These are phyloP conservation scores for Bombus turneri DNA, from an alignment of 1,140 invertebrate genomes.

Conservation along the genomic window DNA sequence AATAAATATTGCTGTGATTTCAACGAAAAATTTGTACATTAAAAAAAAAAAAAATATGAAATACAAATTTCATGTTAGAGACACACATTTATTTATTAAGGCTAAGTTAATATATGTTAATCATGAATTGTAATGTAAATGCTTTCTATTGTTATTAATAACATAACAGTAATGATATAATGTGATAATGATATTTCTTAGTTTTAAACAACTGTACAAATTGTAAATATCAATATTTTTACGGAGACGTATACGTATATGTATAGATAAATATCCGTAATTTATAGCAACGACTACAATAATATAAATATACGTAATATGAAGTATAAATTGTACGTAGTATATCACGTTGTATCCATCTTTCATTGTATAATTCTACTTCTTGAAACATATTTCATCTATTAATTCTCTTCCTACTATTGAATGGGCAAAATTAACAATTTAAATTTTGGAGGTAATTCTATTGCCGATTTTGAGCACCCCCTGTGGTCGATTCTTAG, in stretches of 20 bases:
- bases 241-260: neutral
- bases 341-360: neutral
- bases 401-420: neutral
- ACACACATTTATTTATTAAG: neutral
- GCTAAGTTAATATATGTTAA: neutral
- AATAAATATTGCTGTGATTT: neutral
- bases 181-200: neutral
- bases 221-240: slow-evolving; percentile 24
- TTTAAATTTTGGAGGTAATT: slow-evolving; percentile 7
- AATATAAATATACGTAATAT: neutral
- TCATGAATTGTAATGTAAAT: neutral
- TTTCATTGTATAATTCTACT: neutral
- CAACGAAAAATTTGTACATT: neutral
- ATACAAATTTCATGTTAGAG: neutral
- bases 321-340: neutral
- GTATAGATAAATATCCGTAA: neutral
- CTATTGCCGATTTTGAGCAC: neutral
- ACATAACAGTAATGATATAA: neutral
- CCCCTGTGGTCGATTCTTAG: neutral
- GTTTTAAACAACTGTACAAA: neutral
- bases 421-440: neutral
- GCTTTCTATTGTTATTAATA: neutral
- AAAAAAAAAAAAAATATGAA: neutral
- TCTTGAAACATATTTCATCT: neutral
- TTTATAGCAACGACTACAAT: neutral